Evolutionary conservation across 1,140 invertebrate species (phyloP).

Genomic region (Heliconius nattereri): DNA sequence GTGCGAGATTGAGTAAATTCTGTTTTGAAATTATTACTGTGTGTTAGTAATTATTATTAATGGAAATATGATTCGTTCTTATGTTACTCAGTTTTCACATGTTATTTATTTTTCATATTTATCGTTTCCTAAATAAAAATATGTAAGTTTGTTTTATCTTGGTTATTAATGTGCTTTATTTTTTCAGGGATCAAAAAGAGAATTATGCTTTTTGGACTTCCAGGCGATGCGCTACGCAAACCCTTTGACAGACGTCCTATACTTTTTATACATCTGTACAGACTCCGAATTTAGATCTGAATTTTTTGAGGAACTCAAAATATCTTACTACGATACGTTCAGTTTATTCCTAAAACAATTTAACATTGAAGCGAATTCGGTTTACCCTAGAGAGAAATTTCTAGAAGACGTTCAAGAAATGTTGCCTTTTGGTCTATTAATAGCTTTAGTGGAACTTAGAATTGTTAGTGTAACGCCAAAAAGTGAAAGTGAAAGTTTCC

Average conservation of each 20-base stretch:
- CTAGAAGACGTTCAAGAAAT: slow-evolving; percentile 53
- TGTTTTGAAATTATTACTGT: too few relatives aligned
- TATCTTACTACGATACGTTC: slow-evolving; percentile 57
- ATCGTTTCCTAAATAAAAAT: too few relatives aligned
- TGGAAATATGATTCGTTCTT: too few relatives aligned
- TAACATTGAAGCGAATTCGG: slow-evolving; percentile 48
- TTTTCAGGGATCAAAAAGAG: slow-evolving; percentile 56
- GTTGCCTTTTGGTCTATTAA: slow-evolving; percentile 55
- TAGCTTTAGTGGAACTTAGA: slow-evolving; percentile 61
- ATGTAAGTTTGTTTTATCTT: too few relatives aligned
- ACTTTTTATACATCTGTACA: slow-evolving; percentile 66
- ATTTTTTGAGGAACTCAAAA: slow-evolving; percentile 52
- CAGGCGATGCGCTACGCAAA: slow-evolving; percentile 66
- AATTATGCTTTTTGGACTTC: slow-evolving; percentile 68
- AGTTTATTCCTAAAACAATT: slow-evolving; percentile 54
- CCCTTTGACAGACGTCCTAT: slow-evolving; percentile 62
- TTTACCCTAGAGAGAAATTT: slow-evolving; percentile 57
- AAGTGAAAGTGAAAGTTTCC: slow-evolving; percentile 44
- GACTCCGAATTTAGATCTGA: slow-evolving; percentile 64
- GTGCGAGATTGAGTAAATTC: too few relatives aligned
- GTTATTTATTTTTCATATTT: too few relatives aligned
- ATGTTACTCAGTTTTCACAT: too few relatives aligned
- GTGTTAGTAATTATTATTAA: too few relatives aligned
- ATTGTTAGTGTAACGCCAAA: slow-evolving; percentile 52
- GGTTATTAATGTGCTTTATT: slow-evolving; percentile 7